These are phyloP conservation scores for Pseudoatta argentina DNA, from an alignment of 1,140 invertebrate species.

Conservation along the genomic window DNA sequence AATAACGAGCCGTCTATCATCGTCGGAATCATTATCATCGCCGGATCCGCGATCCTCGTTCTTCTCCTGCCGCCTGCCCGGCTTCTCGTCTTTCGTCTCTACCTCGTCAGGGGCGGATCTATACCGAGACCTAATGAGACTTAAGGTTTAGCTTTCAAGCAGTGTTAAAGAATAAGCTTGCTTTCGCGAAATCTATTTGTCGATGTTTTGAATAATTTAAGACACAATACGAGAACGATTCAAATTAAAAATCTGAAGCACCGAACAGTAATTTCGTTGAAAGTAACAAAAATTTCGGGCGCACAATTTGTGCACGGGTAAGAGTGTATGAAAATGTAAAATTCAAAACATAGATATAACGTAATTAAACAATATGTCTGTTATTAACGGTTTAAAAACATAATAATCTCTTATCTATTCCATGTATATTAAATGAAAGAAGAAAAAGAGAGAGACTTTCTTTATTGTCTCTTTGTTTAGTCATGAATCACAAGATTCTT, in stretches of 20 bases:
- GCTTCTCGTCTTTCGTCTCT: conserved; percentile 47
- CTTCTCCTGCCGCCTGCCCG: conserved; percentile 34
- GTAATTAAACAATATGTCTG: background rate
- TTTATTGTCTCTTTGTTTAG: background rate
- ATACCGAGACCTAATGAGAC: conserved; percentile 28
- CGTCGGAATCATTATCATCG: conserved; percentile 81
- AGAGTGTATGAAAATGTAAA: background rate
- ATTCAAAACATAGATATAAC: background rate
- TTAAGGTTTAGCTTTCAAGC: conserved; percentile 18
- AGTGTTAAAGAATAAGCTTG: conserved; percentile 29
- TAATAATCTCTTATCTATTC: background rate
- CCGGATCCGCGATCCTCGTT: conserved; percentile 67
- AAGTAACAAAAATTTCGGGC: background rate
- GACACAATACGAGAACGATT: background rate
- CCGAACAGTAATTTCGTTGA: background rate
- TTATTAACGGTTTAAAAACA: background rate
- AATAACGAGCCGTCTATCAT: conserved; percentile 76
- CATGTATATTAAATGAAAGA: background rate
- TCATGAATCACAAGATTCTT: background rate
- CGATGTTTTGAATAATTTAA: background rate
- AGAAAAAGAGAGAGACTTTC: conserved; percentile 8
- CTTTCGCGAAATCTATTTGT: background rate
- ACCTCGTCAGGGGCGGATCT: conserved; percentile 30
- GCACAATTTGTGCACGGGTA: background rate
- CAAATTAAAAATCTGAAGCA: background rate